Percentiles rank a stretch among this genome's conserved stretches.
phyloP scores from a whole-genome alignment of 2,797 vertebrate species.

The Lophotriccus pileatus region DNA sequence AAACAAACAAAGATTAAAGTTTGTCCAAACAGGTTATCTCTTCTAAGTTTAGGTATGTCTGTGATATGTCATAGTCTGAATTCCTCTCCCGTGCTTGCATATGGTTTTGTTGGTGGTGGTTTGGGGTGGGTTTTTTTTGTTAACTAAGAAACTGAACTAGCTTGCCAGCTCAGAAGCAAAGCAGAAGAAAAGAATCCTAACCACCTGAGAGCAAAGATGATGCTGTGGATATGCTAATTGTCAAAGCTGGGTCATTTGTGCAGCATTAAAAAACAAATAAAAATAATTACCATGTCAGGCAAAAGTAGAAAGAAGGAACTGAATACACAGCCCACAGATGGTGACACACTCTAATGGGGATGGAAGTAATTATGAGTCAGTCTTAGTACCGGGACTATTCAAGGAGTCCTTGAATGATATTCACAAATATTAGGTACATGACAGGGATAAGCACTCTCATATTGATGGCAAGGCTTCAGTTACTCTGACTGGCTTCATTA shows the following conservation, averaged over 20 bases:
- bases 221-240: neutral
- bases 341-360: conserved; percentile 24
- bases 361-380: conserved; percentile 35
- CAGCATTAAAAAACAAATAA: neutral
- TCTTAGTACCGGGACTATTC: conserved; percentile 4
- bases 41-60: neutral
- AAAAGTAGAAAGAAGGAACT: conserved; percentile 10
- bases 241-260: neutral
- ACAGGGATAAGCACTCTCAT: neutral
- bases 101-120: neutral
- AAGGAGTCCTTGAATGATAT: conserved; percentile 53
- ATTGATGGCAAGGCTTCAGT: conserved; percentile 13
- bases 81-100: neutral
- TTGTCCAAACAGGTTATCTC: neutral
- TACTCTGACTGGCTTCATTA: conserved; percentile 4
- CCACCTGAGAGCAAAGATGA: neutral
- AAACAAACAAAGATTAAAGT: neutral
- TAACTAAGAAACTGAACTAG: neutral
- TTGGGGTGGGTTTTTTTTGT: neutral
- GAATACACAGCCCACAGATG: neutral
- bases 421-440: neutral
- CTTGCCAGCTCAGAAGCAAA: neutral
- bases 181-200: neutral
- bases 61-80: neutral
- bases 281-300: neutral